phyloP scores from a whole-genome alignment of 2,113 vertebrate genomes.

The Microtus richardsoni region DNA sequence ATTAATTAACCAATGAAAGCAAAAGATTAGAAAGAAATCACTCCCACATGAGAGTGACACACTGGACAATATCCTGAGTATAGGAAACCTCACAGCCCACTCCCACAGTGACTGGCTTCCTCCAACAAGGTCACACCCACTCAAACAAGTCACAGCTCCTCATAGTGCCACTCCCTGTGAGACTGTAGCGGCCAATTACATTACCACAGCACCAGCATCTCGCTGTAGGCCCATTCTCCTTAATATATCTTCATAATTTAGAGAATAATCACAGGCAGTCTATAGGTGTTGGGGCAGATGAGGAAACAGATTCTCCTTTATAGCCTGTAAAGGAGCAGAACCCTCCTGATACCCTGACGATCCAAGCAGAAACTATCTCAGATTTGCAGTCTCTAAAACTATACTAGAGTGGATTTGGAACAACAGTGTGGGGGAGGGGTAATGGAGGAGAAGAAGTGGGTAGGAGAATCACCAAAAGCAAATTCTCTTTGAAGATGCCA shows the following conservation, averaged over 20 bases:
- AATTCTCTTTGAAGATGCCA: not conserved
- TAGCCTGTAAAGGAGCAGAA: not conserved
- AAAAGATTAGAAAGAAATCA: too few relatives aligned
- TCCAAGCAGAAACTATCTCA: not conserved
- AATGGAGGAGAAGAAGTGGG: not conserved
- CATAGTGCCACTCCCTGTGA: too few relatives aligned
- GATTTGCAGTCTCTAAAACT: not conserved
- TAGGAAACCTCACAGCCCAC: too few relatives aligned
- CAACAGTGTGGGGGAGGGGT: not conserved
- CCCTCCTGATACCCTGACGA: not conserved
- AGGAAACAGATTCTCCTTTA: not conserved
- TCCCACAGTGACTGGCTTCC: too few relatives aligned
- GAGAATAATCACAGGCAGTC: not conserved
- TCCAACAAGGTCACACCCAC: too few relatives aligned
- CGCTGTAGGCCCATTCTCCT: not conserved
- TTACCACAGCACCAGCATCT: not conserved
- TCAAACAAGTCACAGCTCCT: too few relatives aligned
- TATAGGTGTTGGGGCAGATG: not conserved
- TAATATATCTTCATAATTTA: not conserved
- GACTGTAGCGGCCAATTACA: not conserved
- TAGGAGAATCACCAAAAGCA: not conserved
- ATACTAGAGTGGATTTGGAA: not conserved
- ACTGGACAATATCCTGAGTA: not conserved
- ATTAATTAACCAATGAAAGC: too few relatives aligned
- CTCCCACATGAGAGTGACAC: not conserved